A percentile compares a stretch with the other conserved stretches of the same genome.
Evolutionary conservation across 2,888 invertebrate species (phyloP).

Genomic region (Eustalomyia histrio): DNA sequence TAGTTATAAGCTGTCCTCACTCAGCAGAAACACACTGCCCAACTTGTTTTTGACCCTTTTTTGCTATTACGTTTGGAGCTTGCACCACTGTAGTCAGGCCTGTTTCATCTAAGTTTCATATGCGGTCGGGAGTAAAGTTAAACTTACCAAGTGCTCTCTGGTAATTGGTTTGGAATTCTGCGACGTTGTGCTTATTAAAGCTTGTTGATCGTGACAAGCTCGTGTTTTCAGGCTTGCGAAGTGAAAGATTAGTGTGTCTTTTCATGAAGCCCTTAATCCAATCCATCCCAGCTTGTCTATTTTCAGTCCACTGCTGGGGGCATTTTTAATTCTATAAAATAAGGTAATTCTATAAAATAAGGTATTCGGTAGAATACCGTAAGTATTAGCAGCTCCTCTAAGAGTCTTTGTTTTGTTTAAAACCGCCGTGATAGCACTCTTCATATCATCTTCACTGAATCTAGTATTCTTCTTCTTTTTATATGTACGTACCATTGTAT

Average conservation of each 20-base stretch:
- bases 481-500: no score
- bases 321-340: no score
- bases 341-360: no score
- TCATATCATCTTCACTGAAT: no score
- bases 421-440: no score
- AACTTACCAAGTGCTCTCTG: constrained; percentile 57
- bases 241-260: constrained; percentile 58
- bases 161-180: constrained; percentile 62
- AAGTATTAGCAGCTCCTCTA: no score
- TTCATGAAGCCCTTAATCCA: constrained; percentile 66
- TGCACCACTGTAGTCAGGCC: constrained; percentile 63
- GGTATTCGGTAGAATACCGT: no score
- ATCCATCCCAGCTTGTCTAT: constrained; percentile 56
- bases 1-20: constrained; percentile 67
- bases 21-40: constrained; percentile 69
- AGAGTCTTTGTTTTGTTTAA: no score
- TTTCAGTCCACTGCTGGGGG: constrained; percentile 49
- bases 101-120: constrained; percentile 67
- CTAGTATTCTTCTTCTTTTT: no score
- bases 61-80: constrained; percentile 62
- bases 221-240: constrained; percentile 64
- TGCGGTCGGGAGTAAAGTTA: constrained; percentile 56
- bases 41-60: constrained; percentile 66
- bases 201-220: constrained; percentile 59
- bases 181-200: constrained; percentile 63